Conservation (phyloP, 1,140 invertebrate species). For the Pseudomyrmex dendroicus region DNA sequence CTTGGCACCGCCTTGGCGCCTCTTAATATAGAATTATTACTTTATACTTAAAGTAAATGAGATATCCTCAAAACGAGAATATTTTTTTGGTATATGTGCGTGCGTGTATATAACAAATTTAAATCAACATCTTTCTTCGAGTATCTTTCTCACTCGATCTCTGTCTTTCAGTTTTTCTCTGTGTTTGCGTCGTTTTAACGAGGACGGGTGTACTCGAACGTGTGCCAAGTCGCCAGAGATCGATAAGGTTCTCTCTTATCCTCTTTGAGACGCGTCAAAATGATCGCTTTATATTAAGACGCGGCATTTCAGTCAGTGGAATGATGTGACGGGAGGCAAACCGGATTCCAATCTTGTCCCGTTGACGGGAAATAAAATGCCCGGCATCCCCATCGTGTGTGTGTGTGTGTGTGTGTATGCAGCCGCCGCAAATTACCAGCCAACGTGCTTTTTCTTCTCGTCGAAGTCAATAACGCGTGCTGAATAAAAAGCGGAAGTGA, state of each 20-base stretch:
- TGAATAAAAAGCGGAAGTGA: constrained; percentile 5
- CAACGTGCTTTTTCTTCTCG: background rate
- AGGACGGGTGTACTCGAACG: background rate
- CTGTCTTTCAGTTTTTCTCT: background rate
- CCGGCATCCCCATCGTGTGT: background rate
- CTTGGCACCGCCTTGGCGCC: no score
- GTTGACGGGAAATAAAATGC: constrained; percentile 25
- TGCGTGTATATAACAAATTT: constrained; percentile 3
- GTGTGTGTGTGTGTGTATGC: background rate
- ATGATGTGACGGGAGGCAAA: constrained; percentile 19
- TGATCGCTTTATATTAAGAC: constrained; percentile 7
- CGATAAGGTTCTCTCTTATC: constrained; percentile 9
- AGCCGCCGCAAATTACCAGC: constrained; percentile 17
- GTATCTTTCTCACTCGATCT: background rate
- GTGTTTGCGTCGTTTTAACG: constrained; percentile 17
- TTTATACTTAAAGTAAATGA: no score
- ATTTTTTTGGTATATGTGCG: no score
- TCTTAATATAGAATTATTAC: no score
- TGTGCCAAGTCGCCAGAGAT: background rate
- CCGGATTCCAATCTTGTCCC: constrained; percentile 23
- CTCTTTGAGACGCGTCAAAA: background rate
- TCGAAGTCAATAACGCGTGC: background rate
- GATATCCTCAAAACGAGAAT: no score
- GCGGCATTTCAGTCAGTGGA: background rate
- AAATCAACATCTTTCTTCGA: constrained; percentile 22